phyloP scores from a whole-genome alignment of 2,888 invertebrate species.

The Saturnia pavonia region DNA sequence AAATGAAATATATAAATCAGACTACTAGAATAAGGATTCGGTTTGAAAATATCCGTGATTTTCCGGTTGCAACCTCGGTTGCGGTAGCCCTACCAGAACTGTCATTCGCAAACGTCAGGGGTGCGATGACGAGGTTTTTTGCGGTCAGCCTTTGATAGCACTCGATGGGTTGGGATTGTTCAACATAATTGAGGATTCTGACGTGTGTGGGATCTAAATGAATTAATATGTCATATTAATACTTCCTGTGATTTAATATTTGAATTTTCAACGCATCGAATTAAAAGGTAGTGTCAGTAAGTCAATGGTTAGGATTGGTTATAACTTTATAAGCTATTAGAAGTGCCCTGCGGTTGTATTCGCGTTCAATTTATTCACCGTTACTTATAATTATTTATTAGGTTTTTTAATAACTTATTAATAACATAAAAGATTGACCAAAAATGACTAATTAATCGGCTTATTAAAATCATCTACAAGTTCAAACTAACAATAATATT shows the following conservation, averaged over 20 bases:
- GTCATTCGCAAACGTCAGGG: constrained; percentile 33
- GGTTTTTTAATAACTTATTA: too few relatives aligned
- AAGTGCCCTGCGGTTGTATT: too few relatives aligned
- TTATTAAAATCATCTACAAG: too few relatives aligned
- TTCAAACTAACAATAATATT: too few relatives aligned
- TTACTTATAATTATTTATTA: too few relatives aligned
- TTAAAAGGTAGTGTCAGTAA: not conserved
- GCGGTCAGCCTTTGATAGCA: constrained; percentile 36
- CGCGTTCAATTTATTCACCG: too few relatives aligned
- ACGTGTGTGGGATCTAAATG: constrained; percentile 10
- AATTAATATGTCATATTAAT: constrained; percentile 11
- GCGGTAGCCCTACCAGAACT: constrained; percentile 24
- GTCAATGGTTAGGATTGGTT: not conserved
- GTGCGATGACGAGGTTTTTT: constrained; percentile 24
- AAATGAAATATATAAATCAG: too few relatives aligned
- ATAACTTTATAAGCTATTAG: not conserved
- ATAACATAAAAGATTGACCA: too few relatives aligned
- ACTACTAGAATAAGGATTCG: not conserved
- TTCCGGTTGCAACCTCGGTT: constrained; percentile 4
- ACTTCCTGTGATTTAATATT: not conserved
- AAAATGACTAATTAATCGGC: too few relatives aligned
- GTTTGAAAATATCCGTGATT: not conserved
- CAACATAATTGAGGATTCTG: constrained; percentile 30
- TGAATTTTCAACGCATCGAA: not conserved
- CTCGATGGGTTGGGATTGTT: constrained; percentile 32